A percentile compares a stretch with the other conserved stretches of the same genome.
These are phyloP conservation scores for Rhegmatorhina hoffmannsi DNA, from an alignment of 2,113 vertebrate genomes.

Conservation along the genomic window DNA sequence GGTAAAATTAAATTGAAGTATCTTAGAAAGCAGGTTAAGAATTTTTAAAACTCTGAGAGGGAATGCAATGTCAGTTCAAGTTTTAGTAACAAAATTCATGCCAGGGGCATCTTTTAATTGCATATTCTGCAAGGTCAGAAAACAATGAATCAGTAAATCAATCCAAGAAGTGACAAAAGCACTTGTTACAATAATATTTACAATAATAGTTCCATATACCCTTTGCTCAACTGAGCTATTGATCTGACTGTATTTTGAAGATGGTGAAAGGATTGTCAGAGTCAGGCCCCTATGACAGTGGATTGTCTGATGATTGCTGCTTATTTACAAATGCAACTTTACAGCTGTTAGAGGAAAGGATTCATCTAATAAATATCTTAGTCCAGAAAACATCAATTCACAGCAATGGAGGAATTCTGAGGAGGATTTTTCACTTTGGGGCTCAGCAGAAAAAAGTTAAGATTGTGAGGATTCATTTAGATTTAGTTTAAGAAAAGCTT, in stretches of 20 bases:
- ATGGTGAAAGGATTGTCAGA: background rate
- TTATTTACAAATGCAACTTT: background rate
- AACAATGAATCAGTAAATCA: constrained; percentile 21
- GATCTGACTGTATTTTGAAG: background rate
- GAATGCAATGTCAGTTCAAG: background rate
- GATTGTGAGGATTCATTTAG: background rate
- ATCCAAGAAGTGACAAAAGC: background rate
- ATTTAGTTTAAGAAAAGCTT: background rate
- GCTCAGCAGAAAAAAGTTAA: background rate
- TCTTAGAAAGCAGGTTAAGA: background rate
- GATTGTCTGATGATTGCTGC: background rate
- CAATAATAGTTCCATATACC: background rate
- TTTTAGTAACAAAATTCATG: background rate
- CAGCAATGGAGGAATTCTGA: background rate
- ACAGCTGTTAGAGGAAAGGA: background rate
- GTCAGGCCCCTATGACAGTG: background rate
- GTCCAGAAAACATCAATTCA: background rate
- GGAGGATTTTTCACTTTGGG: background rate
- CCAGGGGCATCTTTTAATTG: background rate
- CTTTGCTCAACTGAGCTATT: background rate
- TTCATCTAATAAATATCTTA: background rate
- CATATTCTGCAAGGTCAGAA: background rate
- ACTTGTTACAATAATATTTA: background rate
- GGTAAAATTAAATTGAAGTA: background rate
- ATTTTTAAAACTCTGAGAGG: background rate